Evolutionary conservation across 2,797 vertebrate species (phyloP).

Genomic region (Clamator glandarius): DNA sequence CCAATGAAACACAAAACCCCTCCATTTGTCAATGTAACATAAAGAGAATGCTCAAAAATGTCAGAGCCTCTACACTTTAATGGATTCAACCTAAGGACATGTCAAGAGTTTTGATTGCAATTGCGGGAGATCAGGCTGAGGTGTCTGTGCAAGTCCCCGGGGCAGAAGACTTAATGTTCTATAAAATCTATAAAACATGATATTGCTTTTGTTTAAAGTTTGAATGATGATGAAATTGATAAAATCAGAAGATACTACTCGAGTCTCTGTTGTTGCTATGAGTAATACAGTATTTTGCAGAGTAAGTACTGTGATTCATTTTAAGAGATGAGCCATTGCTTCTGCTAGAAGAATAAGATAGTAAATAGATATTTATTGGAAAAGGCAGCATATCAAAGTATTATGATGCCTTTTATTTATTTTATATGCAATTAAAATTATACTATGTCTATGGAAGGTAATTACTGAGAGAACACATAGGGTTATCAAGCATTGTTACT

Average conservation of each 20-base stretch:
- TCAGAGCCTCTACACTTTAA: conserved; percentile 67
- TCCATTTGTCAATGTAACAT: conserved; percentile 73
- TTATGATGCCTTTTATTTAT: background rate
- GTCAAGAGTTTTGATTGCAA: conserved; percentile 48
- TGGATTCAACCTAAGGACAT: conserved; percentile 47
- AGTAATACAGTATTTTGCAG: background rate
- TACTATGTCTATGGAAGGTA: background rate
- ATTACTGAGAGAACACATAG: background rate
- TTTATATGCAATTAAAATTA: background rate
- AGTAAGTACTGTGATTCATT: background rate
- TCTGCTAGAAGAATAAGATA: background rate
- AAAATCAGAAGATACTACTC: background rate
- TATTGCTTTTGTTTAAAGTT: background rate
- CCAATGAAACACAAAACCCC: conserved; percentile 71
- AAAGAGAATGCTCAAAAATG: conserved; percentile 63
- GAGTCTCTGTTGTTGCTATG: background rate
- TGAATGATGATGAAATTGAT: background rate
- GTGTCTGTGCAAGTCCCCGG: background rate
- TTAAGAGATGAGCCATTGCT: background rate
- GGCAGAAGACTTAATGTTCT: conserved; percentile 20
- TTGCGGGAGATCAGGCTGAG: conserved; percentile 32
- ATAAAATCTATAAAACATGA: background rate
- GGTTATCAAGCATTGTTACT: background rate
- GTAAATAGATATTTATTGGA: background rate
- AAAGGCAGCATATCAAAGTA: background rate